A percentile compares a stretch with the other conserved stretches of the same genome.
Evolutionary conservation across 2,888 invertebrate species (phyloP).

Genomic region (Ferdinandea cuprea): DNA sequence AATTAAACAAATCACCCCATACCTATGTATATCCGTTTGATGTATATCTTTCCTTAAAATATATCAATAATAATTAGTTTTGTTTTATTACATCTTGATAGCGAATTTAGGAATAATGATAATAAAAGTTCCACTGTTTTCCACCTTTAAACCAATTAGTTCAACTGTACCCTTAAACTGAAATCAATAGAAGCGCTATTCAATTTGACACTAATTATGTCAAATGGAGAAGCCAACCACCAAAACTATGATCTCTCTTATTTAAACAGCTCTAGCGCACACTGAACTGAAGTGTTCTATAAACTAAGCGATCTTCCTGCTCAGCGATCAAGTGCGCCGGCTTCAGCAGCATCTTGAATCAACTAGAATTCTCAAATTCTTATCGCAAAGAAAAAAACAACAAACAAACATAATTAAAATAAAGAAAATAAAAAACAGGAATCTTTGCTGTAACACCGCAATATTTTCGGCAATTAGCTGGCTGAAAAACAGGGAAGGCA

Average conservation of each 20-base stretch:
- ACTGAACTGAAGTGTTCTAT: slow-evolving; percentile 21
- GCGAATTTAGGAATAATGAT: no score
- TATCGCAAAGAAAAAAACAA: slow-evolving; percentile 43
- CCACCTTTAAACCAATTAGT: not conserved
- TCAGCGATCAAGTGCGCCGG: slow-evolving; percentile 24
- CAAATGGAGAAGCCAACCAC: not conserved
- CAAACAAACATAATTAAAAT: no score
- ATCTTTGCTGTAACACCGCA: no score
- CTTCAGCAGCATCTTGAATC: slow-evolving; percentile 20
- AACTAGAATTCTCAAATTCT: slow-evolving; percentile 46
- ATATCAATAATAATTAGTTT: no score
- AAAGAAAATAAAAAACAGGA: no score
- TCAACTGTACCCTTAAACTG: slow-evolving; percentile 17
- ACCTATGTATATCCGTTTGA: no score
- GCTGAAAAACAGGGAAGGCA: no score
- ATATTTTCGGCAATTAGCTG: no score
- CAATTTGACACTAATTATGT: slow-evolving; percentile 34
- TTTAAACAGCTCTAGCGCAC: not conserved
- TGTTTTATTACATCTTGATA: no score
- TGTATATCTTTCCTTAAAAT: no score
- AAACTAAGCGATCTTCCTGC: slow-evolving; percentile 25
- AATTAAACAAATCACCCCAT: no score
- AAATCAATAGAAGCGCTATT: slow-evolving; percentile 46
- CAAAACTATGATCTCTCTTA: slow-evolving; percentile 10
- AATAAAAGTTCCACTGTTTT: not conserved